These are phyloP conservation scores for Oncopodura yosiiana DNA, from an alignment of 1,140 invertebrate genomes.

Conservation along the genomic window DNA sequence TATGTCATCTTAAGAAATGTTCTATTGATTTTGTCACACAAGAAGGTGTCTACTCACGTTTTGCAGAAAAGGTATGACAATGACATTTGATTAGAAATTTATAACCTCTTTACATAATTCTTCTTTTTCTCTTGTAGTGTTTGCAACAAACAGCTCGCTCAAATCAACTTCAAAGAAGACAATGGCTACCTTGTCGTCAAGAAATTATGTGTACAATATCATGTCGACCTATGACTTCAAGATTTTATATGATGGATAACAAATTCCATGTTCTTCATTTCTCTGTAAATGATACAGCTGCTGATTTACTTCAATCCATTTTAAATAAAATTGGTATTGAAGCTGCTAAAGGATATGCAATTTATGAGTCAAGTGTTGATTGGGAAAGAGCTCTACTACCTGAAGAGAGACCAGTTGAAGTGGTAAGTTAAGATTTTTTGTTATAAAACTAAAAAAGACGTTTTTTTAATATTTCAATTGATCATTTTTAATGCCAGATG, in stretches of 20 bases:
- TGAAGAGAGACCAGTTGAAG: conserved; percentile 84
- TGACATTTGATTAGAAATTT: neutral
- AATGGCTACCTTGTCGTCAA: conserved; percentile 84
- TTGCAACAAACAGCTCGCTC: conserved; percentile 67
- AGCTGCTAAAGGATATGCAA: conserved; percentile 64
- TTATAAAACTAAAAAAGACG: too few relatives aligned
- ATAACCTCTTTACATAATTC: neutral
- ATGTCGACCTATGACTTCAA: conserved; percentile 68
- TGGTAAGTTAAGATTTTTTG: too few relatives aligned
- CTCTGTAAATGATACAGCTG: conserved; percentile 84
- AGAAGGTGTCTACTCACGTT: conserved; percentile 87
- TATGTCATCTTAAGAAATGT: conserved; percentile 78
- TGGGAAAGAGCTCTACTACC: conserved; percentile 70
- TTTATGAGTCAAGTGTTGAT: conserved; percentile 65
- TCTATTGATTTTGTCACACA: conserved; percentile 79
- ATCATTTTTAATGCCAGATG: too few relatives aligned
- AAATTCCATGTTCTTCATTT: conserved; percentile 91
- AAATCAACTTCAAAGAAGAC: conserved; percentile 37
- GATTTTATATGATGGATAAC: conserved; percentile 87
- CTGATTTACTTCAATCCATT: conserved; percentile 79
- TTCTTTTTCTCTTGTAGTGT: conserved; percentile 48
- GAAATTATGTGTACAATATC: conserved; percentile 81
- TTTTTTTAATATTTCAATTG: too few relatives aligned
- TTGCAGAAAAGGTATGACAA: conserved; percentile 69
- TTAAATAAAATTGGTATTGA: conserved; percentile 82